These are phyloP conservation scores for Leptopilina drosophilae DNA, from an alignment of 2,888 invertebrate species.

Conservation along the genomic window DNA sequence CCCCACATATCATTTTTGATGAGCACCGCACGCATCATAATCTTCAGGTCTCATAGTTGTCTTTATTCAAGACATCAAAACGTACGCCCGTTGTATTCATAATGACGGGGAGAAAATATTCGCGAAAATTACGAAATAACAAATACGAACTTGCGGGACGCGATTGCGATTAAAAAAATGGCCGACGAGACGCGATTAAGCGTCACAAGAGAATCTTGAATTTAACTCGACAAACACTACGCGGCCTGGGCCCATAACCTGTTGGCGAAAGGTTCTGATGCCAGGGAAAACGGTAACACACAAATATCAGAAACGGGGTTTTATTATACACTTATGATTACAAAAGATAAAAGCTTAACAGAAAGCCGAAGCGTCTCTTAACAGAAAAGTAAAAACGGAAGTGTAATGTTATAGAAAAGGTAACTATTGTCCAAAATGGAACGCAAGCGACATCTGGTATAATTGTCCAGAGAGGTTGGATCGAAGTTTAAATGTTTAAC, in stretches of 20 bases:
- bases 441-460: too few species aligned
- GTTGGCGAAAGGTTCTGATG: not conserved
- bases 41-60: not conserved
- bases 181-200: not conserved
- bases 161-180: not conserved
- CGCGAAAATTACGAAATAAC: not conserved
- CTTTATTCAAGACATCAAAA: not conserved
- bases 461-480: too few species aligned
- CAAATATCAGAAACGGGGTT: too few species aligned
- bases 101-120: not conserved
- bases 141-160: not conserved
- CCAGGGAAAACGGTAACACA: too few species aligned
- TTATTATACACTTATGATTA: too few species aligned
- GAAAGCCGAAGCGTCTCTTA: too few species aligned
- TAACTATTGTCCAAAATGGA: too few species aligned
- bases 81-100: not conserved
- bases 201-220: not conserved
- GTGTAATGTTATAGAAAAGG: too few species aligned
- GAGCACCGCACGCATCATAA: not conserved
- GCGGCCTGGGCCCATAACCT: conserved; percentile 1
- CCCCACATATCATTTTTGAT: conserved; percentile 4
- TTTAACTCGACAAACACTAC: not conserved
- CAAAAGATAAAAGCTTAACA: too few species aligned
- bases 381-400: too few species aligned
- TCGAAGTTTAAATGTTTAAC: too few species aligned